These are phyloP conservation scores for Seriola aureovittata DNA, from an alignment of 2,113 vertebrate species.

Conservation along the genomic window DNA sequence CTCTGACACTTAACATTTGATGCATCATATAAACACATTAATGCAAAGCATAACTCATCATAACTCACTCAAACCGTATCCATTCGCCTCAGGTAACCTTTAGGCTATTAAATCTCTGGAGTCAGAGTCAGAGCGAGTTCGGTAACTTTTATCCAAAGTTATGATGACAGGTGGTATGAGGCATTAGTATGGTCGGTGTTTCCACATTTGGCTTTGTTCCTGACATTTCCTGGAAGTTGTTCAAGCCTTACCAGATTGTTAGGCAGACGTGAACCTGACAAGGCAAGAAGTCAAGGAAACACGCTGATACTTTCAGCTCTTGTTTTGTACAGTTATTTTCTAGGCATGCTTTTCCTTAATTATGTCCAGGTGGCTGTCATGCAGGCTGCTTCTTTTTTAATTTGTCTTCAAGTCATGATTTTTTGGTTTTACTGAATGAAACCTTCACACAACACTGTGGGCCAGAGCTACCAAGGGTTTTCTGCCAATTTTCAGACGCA, in stretches of 20 bases:
- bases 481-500: background rate
- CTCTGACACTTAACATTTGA: background rate
- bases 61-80: background rate
- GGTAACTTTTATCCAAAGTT: slow-evolving; percentile 4
- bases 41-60: background rate
- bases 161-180: slow-evolving; percentile 1
- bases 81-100: slow-evolving; percentile 10
- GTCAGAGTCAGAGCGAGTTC: background rate
- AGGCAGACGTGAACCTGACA: background rate
- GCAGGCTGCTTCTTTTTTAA: background rate
- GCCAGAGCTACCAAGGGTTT: background rate
- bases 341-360: background rate
- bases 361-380: slow-evolving; percentile 17
- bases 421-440: background rate
- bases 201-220: slow-evolving; percentile 17
- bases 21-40: background rate
- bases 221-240: slow-evolving; percentile 13
- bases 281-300: background rate
- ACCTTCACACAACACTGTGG: background rate
- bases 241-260: background rate
- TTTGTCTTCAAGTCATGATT: background rate
- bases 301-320: slow-evolving; percentile 13
- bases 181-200: background rate
- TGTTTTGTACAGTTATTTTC: slow-evolving; percentile 1
- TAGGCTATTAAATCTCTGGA: slow-evolving; percentile 16